Evolutionary conservation across 2,797 vertebrate species (phyloP).

Genomic region (Pantherophis alleghaniensis): DNA sequence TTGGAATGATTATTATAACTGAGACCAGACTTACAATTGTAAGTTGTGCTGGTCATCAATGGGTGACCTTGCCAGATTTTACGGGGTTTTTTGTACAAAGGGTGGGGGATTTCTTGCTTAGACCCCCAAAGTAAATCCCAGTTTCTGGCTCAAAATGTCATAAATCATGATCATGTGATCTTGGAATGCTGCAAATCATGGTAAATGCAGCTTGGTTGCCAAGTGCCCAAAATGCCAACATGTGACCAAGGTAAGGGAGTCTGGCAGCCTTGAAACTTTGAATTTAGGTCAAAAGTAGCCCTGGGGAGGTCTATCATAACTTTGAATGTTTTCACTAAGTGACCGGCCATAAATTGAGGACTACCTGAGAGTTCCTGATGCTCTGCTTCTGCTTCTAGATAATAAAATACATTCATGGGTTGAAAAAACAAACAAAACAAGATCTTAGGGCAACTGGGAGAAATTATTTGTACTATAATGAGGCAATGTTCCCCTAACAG

Average conservation of each 20-base stretch:
- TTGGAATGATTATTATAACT: neutral
- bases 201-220: neutral
- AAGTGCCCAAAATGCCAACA: neutral
- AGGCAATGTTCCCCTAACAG: neutral
- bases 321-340: neutral
- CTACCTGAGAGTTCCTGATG: neutral
- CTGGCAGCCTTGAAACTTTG: neutral
- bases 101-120: neutral
- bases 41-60: neutral
- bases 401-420: neutral
- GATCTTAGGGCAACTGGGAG: neutral
- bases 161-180: neutral
- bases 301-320: neutral
- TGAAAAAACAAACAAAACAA: neutral
- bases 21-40: neutral
- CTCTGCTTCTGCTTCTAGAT: neutral
- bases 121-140: neutral
- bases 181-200: neutral
- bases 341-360: neutral
- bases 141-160: neutral
- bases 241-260: neutral
- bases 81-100: neutral
- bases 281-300: neutral
- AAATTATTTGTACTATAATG: neutral
- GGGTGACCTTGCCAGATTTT: neutral